Conservation (phyloP, 1,140 invertebrate genomes). For the Atta texana region DNA sequence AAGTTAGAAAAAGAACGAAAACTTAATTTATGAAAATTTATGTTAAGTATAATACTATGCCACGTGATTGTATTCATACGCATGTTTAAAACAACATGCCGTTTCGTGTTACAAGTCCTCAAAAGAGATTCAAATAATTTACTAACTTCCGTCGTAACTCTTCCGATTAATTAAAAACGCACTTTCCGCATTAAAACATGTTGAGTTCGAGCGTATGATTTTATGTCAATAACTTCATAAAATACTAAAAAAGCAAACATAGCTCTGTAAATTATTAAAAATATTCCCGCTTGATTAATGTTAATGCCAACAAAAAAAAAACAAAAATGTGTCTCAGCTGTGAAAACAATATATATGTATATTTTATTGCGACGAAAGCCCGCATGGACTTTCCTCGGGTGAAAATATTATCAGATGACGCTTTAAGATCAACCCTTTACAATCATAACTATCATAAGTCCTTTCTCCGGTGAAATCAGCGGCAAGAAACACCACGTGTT, state of each 20-base stretch:
- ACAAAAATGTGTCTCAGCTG: conserved; percentile 31
- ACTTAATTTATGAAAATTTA: conserved; percentile 66
- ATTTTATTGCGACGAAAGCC: neutral
- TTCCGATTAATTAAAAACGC: conserved; percentile 63
- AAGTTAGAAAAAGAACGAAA: conserved; percentile 13
- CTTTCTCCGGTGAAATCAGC: neutral
- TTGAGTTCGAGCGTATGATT: neutral
- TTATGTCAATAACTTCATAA: neutral
- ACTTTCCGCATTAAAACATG: conserved; percentile 33
- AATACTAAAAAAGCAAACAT: neutral
- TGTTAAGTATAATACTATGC: conserved; percentile 64
- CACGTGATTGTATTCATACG: conserved; percentile 2
- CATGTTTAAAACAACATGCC: conserved; percentile 6
- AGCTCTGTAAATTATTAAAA: conserved; percentile 15
- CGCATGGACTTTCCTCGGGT: neutral
- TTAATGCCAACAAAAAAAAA: neutral
- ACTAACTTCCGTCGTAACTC: conserved; percentile 46
- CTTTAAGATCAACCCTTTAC: conserved; percentile 22
- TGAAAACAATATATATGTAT: conserved; percentile 34
- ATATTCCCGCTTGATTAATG: neutral
- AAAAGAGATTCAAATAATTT: conserved; percentile 53
- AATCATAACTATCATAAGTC: neutral
- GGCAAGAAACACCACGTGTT: conserved; percentile 61
- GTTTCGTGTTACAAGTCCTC: conserved; percentile 14
- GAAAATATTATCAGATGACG: conserved; percentile 41